phyloP scores from a whole-genome alignment of 2,113 vertebrate genomes.

The Ammodytes dubius region DNA sequence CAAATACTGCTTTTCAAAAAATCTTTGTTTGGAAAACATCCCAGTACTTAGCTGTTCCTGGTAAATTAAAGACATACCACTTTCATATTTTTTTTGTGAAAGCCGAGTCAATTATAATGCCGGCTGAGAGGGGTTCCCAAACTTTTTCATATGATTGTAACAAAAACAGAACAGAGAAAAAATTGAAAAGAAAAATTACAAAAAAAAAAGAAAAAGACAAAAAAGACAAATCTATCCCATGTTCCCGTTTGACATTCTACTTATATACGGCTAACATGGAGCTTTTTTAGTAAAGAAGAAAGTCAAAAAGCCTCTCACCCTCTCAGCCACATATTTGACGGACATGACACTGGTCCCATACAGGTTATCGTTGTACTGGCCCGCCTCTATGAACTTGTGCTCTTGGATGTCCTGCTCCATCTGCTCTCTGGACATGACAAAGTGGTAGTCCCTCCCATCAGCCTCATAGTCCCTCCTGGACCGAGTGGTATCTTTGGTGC shows the following conservation, averaged over 20 bases:
- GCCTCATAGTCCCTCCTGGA: slow-evolving; percentile 95
- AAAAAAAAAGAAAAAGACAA: no score
- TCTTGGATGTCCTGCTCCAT: slow-evolving; percentile 99
- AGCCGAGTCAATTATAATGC: no score
- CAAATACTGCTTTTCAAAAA: no score
- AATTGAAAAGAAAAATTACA: no score
- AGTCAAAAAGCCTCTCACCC: slow-evolving; percentile 83
- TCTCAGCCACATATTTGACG: slow-evolving; percentile 96
- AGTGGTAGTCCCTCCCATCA: slow-evolving; percentile 97
- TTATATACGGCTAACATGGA: not conserved
- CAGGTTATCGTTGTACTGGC: slow-evolving; percentile 98
- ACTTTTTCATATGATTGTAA: no score
- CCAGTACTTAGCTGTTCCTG: no score
- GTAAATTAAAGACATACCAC: no score
- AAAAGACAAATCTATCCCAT: no score
- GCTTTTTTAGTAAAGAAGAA: not conserved
- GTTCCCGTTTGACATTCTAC: not conserved
- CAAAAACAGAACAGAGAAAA: no score
- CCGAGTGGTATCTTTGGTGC: slow-evolving; percentile 91
- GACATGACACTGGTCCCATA: slow-evolving; percentile 98
- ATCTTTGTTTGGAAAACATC: no score
- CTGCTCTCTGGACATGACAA: slow-evolving; percentile 95
- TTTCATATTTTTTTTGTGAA: no score
- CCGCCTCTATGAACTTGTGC: slow-evolving; percentile 99
- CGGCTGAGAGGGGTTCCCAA: no score